Evolutionary conservation across 2,797 vertebrate species (phyloP).

Genomic region (Syngnathus acus): DNA sequence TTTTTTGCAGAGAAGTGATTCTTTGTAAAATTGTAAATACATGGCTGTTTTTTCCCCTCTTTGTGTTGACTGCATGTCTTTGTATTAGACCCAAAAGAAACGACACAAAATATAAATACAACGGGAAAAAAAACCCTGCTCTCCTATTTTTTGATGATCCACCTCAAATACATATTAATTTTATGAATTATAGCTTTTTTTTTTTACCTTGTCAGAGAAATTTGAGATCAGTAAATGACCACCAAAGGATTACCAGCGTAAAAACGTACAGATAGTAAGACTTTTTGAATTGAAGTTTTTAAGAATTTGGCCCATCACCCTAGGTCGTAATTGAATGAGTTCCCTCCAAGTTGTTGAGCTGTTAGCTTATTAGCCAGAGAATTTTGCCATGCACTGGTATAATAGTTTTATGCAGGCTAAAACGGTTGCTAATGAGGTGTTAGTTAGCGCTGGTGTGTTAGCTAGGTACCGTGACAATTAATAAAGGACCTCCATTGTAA

Average conservation of each 20-base stretch:
- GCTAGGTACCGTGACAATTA: background rate
- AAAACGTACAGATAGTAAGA: no score
- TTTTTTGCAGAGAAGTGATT: conserved; percentile 77
- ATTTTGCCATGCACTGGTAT: background rate
- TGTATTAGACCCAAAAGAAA: conserved; percentile 65
- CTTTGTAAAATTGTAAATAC: conserved; percentile 89
- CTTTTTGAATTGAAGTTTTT: no score
- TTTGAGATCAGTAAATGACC: background rate
- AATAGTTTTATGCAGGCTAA: background rate
- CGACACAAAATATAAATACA: conserved; percentile 63
- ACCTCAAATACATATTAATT: background rate
- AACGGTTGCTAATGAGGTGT: background rate
- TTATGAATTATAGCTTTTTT: background rate
- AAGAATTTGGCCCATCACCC: no score
- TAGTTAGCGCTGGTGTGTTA: background rate
- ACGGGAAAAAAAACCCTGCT: conserved; percentile 27
- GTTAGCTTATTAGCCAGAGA: background rate
- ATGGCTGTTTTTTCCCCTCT: conserved; percentile 54
- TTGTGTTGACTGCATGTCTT: conserved; percentile 73
- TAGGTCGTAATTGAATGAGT: no score
- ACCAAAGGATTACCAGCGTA: background rate
- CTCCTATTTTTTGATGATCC: conserved; percentile 16
- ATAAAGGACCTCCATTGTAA: no score
- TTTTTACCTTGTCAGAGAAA: background rate
- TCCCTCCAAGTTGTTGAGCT: background rate